Conservation (phyloP, 2,113 vertebrate species). For the Cavia porcellus region DNA sequence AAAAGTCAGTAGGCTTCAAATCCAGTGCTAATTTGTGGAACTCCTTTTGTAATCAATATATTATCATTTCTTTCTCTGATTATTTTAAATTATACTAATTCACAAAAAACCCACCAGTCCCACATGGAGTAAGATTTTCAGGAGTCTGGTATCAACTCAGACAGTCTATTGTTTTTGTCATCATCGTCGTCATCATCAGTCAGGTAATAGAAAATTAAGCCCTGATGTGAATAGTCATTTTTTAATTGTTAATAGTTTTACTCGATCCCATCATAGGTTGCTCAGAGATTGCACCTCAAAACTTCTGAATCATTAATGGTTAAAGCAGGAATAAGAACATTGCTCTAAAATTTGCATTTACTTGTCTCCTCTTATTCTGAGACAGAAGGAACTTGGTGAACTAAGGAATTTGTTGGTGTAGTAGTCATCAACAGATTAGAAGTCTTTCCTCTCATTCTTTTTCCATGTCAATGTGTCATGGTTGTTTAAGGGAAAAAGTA, state of each 20-base stretch:
- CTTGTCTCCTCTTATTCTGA: not conserved
- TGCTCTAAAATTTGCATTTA: not conserved
- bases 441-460: not conserved
- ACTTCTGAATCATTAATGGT: slow-evolving; percentile 10
- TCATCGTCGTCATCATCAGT: not conserved
- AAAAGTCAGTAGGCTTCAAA: not conserved
- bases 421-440: not conserved
- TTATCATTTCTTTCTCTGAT: not conserved
- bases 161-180: not conserved
- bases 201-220: slow-evolving; percentile 25
- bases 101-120: not conserved
- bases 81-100: not conserved
- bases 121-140: slow-evolving; percentile 36
- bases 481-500: not conserved
- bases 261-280: not conserved
- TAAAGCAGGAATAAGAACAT: not conserved
- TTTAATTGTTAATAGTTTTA: slow-evolving; percentile 26
- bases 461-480: not conserved
- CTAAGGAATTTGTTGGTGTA: not conserved
- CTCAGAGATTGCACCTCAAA: not conserved
- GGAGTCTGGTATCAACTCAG: not conserved
- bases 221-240: not conserved
- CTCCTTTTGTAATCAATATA: not conserved
- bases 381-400: not conserved
- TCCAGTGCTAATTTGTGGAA: not conserved